Evolutionary conservation across 2,797 vertebrate species (phyloP).

Genomic region (Enteromius mattozi): DNA sequence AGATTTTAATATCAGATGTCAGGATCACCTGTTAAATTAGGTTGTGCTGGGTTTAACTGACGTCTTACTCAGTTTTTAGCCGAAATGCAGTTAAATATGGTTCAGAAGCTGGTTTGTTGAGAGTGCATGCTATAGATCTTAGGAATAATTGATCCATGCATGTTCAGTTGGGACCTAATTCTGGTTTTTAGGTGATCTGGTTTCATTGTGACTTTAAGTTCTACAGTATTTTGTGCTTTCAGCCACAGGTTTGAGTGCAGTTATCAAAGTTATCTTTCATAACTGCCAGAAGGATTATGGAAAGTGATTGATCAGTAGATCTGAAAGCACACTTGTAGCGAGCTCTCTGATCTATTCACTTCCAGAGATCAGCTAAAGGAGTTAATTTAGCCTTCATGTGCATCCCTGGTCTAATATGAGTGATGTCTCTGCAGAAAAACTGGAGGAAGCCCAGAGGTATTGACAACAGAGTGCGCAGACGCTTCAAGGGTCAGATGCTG

Average conservation of each 20-base stretch:
- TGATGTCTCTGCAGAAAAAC: constrained; percentile 83
- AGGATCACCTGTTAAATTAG: neutral
- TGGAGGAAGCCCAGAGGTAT: constrained; percentile 99
- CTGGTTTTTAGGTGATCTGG: neutral
- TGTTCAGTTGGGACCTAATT: neutral
- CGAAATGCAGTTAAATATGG: neutral
- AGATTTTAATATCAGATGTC: no score
- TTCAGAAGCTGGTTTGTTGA: neutral
- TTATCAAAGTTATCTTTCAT: neutral
- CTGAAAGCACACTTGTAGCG: neutral
- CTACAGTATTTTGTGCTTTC: neutral
- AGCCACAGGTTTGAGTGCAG: neutral
- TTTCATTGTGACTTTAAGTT: neutral
- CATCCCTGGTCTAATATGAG: neutral
- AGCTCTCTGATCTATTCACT: neutral
- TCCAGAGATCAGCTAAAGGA: neutral
- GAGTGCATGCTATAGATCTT: neutral
- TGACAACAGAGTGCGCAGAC: constrained; percentile 95
- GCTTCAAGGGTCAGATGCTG: constrained; percentile 98
- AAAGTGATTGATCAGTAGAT: neutral
- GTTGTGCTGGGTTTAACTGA: no score
- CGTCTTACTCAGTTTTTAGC: neutral
- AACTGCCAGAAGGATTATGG: no score
- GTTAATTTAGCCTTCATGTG: neutral
- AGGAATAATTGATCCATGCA: neutral